Evolutionary conservation across 2,888 invertebrate genomes (phyloP).

Genomic region (Oasisia sp.): DNA sequence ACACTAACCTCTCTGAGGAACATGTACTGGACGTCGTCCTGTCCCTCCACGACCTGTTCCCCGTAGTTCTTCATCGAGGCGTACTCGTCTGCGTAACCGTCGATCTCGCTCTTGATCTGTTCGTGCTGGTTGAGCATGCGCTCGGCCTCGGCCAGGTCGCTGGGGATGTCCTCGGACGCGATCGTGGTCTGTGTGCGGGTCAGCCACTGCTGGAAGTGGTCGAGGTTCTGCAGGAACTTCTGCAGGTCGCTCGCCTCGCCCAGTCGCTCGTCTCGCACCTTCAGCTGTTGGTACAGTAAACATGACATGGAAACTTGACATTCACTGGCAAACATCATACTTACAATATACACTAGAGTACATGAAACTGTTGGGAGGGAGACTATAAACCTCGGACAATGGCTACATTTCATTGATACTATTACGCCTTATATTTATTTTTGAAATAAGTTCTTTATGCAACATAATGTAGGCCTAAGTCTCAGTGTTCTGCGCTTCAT

Average conservation of each 20-base stretch:
- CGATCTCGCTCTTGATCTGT: constrained; percentile 98
- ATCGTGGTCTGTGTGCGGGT: constrained; percentile 97
- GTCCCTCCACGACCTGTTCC: constrained; percentile 73
- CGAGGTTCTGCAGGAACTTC: constrained; percentile 85
- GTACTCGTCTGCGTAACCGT: constrained; percentile 98
- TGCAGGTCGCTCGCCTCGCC: constrained; percentile 99
- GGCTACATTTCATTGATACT: background rate
- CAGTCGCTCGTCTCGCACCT: constrained; percentile 96
- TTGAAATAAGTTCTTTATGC: background rate
- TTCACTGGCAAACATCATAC: no score
- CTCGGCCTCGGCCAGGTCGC: constrained; percentile 82
- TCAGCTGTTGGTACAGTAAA: constrained; percentile 75
- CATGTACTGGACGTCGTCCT: constrained; percentile 97
- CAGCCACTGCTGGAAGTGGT: constrained; percentile 99
- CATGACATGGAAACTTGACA: no score
- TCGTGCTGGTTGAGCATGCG: constrained; percentile 96
- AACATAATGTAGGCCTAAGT: no score
- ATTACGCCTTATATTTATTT: background rate
- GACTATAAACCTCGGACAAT: background rate
- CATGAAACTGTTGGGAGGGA: background rate
- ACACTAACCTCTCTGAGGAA: constrained; percentile 85
- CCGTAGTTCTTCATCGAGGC: constrained; percentile 99
- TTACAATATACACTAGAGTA: no score
- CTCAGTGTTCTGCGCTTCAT: no score
- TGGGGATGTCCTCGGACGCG: constrained; percentile 65